Base-by-base conservation (phyloP, 2,888 invertebrate genomes). In the Caenorhabditis becei region DNA sequence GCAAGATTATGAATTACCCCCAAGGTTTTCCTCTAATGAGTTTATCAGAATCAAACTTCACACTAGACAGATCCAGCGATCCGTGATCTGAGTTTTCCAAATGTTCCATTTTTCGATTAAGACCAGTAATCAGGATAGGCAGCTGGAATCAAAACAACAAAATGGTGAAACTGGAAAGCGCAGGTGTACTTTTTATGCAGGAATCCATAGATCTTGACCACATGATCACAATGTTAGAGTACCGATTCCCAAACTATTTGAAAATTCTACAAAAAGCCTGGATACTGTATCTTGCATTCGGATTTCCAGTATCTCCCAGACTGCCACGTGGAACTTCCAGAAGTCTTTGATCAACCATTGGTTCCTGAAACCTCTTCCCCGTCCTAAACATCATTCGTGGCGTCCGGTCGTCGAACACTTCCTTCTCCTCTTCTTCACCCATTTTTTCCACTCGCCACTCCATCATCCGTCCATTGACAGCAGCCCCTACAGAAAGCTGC, bases 361-460 rank as follows among this genome's bases (percentile, higher is more conserved):
- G 10, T 32, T 10, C 41, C 16, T 16, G 14, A 41, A 11, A 41
- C 41, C 41, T 41, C 10, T 14, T 14, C 41, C 14, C 41, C 41
- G 8, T 16, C 41, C 16, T 10, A 41, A 41, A 41, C 41, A 41
- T 41, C 49, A 37, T 41, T 70, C 32, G 18, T 41, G 54, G 26
- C 20, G 54, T 23, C 37, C 58, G n/a, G 28, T 44, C 62, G 14
- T 41, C 62, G 58, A 59, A 51, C 35, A 62, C 49, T 54, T 49
- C 58, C 65, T 47, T 24, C 14, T 47, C 56, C 23, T 58, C 23
- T 54, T 49, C 41, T 56, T 47, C 28, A 7, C 71, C 18, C 32
- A 20, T 41, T 72, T 78, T 70, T 26, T 54, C 47, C 59, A 32
- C 44, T 69, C n/a, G 26, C 26, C 35, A 28, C 24, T 23, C 47